Percentiles rank a stretch among this genome's conserved stretches.
Evolutionary conservation across 2,888 invertebrate genomes (phyloP).

Genomic region (Caenorhabditis sp.): DNA sequence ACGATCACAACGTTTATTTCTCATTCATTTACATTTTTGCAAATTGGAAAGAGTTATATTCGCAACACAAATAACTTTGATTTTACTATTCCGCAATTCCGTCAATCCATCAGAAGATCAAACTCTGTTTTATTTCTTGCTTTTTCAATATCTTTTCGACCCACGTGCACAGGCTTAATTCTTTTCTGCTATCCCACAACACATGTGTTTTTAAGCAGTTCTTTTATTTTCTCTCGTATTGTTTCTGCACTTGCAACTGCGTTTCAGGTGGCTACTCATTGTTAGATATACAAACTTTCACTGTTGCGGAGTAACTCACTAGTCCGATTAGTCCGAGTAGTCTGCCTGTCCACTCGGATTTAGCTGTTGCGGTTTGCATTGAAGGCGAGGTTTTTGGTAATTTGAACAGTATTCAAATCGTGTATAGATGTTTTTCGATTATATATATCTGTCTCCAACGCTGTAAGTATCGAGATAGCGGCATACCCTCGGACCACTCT

Average conservation of each 20-base stretch:
- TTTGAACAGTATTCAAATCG: no score
- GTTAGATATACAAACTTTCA: background rate
- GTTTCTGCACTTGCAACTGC: conserved; percentile 50
- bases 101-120: conserved; percentile 11
- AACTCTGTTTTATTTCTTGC: conserved; percentile 3
- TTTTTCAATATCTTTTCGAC: conserved; percentile 19
- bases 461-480: no score
- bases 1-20: no score
- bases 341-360: no score
- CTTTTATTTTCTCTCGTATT: conserved; percentile 27
- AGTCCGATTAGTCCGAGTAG: background rate
- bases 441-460: no score
- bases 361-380: no score
- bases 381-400: no score
- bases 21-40: conserved; percentile 25
- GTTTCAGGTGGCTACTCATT: conserved; percentile 15
- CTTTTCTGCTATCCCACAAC: conserved; percentile 5
- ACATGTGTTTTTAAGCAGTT: conserved; percentile 53
- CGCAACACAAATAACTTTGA: no score
- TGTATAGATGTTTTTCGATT: no score
- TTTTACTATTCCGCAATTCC: background rate
- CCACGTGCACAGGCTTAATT: conserved; percentile 38
- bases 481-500: no score
- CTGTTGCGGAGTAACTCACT: background rate
- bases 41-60: no score